Percentiles rank a stretch among this genome's conserved stretches.
Evolutionary conservation across 2,797 vertebrate species (phyloP).

Genomic region (Gouania willdenowi): DNA sequence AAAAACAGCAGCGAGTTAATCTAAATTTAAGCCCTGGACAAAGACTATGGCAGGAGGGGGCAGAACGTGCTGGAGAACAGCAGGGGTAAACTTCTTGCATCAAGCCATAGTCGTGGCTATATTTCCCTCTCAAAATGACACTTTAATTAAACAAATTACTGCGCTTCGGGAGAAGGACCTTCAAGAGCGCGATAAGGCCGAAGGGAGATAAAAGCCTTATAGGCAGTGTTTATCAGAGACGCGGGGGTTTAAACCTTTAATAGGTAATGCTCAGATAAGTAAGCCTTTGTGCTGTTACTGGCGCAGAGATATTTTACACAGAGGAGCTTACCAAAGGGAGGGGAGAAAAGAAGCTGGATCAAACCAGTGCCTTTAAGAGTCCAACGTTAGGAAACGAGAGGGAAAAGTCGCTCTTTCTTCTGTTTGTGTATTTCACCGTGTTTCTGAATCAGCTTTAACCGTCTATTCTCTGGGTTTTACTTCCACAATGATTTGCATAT

Average conservation of each 20-base stretch:
- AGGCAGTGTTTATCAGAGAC: constrained; percentile 80
- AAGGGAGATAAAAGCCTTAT: constrained; percentile 77
- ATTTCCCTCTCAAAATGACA: constrained; percentile 80
- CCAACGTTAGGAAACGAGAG: constrained; percentile 46
- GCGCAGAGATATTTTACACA: constrained; percentile 74
- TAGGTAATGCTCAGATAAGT: constrained; percentile 84
- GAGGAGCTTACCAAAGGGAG: constrained; percentile 62
- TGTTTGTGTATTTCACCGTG: constrained; percentile 40
- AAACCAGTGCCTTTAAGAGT: constrained; percentile 59
- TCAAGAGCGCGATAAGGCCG: constrained; percentile 74
- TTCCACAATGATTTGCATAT: constrained; percentile 14
- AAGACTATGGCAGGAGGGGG: constrained; percentile 25
- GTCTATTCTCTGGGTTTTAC: constrained; percentile 40
- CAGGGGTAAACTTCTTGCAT: constrained; percentile 72
- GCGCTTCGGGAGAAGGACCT: constrained; percentile 74
- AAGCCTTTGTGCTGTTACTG: constrained; percentile 80
- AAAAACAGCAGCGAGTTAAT: constrained; percentile 61
- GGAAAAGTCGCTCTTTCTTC: constrained; percentile 57
- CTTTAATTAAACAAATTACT: constrained; percentile 86
- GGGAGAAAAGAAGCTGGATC: constrained; percentile 48
- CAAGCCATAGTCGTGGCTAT: constrained; percentile 51
- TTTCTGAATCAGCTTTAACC: constrained; percentile 27
- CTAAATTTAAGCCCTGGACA: constrained; percentile 67
- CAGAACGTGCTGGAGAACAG: constrained; percentile 13
- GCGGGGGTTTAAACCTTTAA: constrained; percentile 80